Conservation (phyloP, 2,113 vertebrate genomes). For the Jaculus jaculus region DNA sequence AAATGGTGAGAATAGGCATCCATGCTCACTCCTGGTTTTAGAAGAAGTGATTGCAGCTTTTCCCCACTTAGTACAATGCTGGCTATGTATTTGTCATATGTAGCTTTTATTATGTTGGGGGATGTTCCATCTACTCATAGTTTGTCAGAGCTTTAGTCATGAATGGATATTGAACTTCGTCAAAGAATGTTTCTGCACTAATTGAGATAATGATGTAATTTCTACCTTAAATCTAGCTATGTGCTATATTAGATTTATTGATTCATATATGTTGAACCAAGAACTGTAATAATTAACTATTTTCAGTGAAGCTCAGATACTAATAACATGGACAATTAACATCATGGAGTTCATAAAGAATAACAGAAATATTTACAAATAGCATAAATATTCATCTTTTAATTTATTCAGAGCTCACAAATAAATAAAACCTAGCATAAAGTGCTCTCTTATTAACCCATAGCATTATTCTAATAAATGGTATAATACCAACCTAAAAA, state of each 20-base stretch:
- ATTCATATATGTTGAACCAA: too few species aligned
- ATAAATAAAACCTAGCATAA: not conserved
- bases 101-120: too few species aligned
- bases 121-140: too few species aligned
- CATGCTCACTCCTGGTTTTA: too few species aligned
- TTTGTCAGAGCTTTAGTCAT: too few species aligned
- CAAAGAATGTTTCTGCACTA: not conserved
- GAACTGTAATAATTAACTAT: not conserved
- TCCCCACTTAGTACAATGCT: too few species aligned
- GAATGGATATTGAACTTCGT: not conserved
- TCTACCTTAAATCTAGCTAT: not conserved
- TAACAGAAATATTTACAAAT: not conserved
- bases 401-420: not conserved
- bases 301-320: not conserved
- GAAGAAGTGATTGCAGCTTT: too few species aligned
- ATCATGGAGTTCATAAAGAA: not conserved
- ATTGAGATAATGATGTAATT: not conserved
- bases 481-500: too few species aligned
- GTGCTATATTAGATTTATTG: too few species aligned
- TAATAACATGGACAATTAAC: not conserved
- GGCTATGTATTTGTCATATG: not conserved
- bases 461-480: too few species aligned
- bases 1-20: too few species aligned
- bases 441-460: too few species aligned
- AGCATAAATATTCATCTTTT: not conserved